Conservation (phyloP, 2,113 vertebrate species). For the Periophthalmodon schlosseri region DNA sequence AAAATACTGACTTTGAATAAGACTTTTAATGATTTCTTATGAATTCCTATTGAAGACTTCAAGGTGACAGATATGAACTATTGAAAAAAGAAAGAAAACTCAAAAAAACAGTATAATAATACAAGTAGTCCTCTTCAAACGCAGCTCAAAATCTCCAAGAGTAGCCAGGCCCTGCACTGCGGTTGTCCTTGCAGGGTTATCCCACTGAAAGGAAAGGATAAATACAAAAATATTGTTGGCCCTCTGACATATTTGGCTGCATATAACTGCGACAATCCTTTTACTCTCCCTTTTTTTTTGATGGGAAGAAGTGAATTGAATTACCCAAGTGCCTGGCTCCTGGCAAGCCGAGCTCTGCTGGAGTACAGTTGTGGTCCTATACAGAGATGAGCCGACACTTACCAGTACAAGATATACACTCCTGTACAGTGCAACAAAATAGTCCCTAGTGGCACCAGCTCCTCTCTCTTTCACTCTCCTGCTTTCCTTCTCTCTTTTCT, state of each 20-base stretch:
- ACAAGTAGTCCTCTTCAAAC: too few species aligned
- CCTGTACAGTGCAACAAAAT: neutral
- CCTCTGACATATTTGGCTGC: neutral
- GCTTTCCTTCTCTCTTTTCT: neutral
- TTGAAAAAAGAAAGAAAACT: too few species aligned
- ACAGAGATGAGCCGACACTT: neutral
- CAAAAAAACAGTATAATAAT: too few species aligned
- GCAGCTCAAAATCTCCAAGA: too few species aligned
- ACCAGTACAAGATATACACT: neutral
- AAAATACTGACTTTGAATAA: too few species aligned
- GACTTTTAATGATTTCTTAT: too few species aligned
- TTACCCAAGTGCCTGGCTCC: neutral
- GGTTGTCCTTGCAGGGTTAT: too few species aligned
- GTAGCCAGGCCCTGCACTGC: too few species aligned
- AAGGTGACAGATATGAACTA: too few species aligned
- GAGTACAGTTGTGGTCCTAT: neutral
- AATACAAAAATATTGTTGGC: neutral
- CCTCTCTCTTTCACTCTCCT: neutral
- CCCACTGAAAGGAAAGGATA: too few species aligned
- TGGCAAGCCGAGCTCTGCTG: neutral
- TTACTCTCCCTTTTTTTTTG: neutral
- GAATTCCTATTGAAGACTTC: too few species aligned
- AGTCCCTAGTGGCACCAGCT: neutral
- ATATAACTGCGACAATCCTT: neutral
- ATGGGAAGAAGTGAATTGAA: neutral